These are phyloP conservation scores for Aphelinus certus DNA, from an alignment of 1,140 invertebrate species.

Conservation along the genomic window DNA sequence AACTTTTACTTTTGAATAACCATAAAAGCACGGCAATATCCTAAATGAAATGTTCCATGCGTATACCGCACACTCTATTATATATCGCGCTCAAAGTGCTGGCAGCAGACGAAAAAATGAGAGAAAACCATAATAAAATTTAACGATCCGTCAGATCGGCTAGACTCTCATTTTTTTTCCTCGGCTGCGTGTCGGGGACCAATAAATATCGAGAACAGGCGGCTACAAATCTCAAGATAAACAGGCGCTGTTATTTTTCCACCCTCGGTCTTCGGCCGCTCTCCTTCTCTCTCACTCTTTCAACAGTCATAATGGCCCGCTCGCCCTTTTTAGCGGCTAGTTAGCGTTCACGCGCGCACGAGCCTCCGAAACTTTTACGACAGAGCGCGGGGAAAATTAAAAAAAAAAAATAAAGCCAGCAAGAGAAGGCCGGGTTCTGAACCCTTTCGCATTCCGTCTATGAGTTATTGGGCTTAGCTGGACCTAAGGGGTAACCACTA, in stretches of 20 bases:
- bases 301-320: conserved; percentile 19
- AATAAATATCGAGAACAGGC: conserved; percentile 61
- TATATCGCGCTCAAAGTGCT: conserved; percentile 43
- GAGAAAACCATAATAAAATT: conserved; percentile 59
- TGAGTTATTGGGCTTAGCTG: conserved; percentile 54
- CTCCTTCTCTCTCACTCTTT: conserved; percentile 41
- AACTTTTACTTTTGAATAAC: conserved; percentile 26
- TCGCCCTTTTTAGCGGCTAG: conserved; percentile 36
- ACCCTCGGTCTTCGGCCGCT: conserved; percentile 36
- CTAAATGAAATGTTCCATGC: conserved; percentile 32
- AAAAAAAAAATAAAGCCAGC: conserved; percentile 20
- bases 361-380: conserved; percentile 22
- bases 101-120: conserved; percentile 29
- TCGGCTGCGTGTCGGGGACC: conserved; percentile 32
- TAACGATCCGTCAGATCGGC: conserved; percentile 57
- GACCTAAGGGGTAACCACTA: conserved; percentile 53
- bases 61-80: conserved; percentile 21
- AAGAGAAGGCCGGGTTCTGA: conserved; percentile 26
- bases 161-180: not conserved
- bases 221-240: conserved; percentile 64
- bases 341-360: conserved; percentile 5
- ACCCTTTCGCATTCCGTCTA: conserved; percentile 56
- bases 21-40: conserved; percentile 30
- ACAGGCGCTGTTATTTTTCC: conserved; percentile 54
- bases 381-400: conserved; percentile 6